Evolutionary conservation across 2,888 invertebrate genomes (phyloP), one percentile per base, ranked within the genome.

Genomic region (Chrysopilus asiliformis): DNA sequence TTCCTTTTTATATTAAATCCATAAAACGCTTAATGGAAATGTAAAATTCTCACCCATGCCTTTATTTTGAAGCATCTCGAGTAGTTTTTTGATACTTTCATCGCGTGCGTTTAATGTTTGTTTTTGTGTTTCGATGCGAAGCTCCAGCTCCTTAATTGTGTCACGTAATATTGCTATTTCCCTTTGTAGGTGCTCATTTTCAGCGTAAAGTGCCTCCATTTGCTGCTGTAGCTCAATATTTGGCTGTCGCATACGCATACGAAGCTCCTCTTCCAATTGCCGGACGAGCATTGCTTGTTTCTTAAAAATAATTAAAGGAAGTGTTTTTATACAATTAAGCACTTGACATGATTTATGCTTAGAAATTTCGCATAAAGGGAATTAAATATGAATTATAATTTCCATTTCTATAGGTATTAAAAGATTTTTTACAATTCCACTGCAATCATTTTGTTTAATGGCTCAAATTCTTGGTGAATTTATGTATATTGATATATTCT

Each of bases 21-120:
- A n/a, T n/a, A n/a, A n/a, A n/a, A n/a, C n/a, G n/a, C n/a, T n/a
- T n/a, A n/a, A n/a, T n/a, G n/a, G n/a, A n/a, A n/a, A n/a, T n/a
- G n/a, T n/a, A n/a, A n/a, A n/a, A n/a, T 28, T 53, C 86, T 76
- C 71, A 89, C 90, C 89, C 76, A 90, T 84, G 64, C 91, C 91
- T 70, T 91, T 93, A 62, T 85, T 90, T 66, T 95, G 94, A 42
- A 97, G 74, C 93, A 97, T 94, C 71, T 97, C 95, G 56, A 97
- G 73, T 53, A 97, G 74, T 67, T 94, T 95, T 70, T 95, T 95
- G 62, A 97, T 95, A 66, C 93, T 94, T 58, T 95, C 95, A 67
- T 97, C 95, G 52, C 95, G 74, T 32, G 95, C 91, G 58, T 85
- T 83, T 48, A 97, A 70, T 30, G 95, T 97, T 68, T 95, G 94